A percentile compares a stretch with the other conserved stretches of the same genome.
Evolutionary conservation across 2,113 vertebrate species (phyloP).

Genomic region (Pteropus alecto): DNA sequence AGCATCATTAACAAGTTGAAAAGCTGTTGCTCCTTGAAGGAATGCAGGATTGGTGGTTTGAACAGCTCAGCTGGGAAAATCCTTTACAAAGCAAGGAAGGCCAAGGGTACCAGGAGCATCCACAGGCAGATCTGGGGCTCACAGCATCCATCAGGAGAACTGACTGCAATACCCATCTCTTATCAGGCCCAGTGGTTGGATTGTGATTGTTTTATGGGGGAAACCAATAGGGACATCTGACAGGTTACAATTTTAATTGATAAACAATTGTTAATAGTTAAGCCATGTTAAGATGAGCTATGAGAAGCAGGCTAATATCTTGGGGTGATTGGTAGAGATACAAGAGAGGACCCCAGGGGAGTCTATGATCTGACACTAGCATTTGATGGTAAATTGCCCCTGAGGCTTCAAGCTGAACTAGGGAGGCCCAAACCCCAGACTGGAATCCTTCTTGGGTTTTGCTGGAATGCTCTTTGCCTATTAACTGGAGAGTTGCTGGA

Average conservation of each 20-base stretch:
- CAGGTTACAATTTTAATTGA: conserved; percentile 50
- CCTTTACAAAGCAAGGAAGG: conserved; percentile 52
- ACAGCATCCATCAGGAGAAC: conserved; percentile 58
- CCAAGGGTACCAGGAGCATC: conserved; percentile 58
- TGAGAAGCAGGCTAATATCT: background rate
- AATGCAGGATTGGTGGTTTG: conserved; percentile 65
- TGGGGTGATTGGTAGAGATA: background rate
- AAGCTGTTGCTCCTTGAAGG: conserved; percentile 59
- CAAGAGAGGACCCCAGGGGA: background rate
- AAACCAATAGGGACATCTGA: conserved; percentile 37
- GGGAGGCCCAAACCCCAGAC: background rate
- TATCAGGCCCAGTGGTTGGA: background rate
- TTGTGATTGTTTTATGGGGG: conserved; percentile 37
- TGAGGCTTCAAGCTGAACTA: background rate
- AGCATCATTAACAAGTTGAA: conserved; percentile 79
- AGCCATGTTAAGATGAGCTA: background rate
- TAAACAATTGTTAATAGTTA: conserved; percentile 46
- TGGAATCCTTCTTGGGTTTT: background rate
- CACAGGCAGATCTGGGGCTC: conserved; percentile 64
- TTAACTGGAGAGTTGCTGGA: background rate
- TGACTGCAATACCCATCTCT: conserved; percentile 44
- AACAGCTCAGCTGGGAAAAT: conserved; percentile 66
- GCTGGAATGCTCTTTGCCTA: background rate
- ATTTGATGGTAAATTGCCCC: background rate
- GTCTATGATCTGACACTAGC: background rate